A percentile compares a stretch with the other conserved stretches of the same genome.
phyloP scores from a whole-genome alignment of 2,888 invertebrate genomes.

The Sinopyrophorus schimmeli region DNA sequence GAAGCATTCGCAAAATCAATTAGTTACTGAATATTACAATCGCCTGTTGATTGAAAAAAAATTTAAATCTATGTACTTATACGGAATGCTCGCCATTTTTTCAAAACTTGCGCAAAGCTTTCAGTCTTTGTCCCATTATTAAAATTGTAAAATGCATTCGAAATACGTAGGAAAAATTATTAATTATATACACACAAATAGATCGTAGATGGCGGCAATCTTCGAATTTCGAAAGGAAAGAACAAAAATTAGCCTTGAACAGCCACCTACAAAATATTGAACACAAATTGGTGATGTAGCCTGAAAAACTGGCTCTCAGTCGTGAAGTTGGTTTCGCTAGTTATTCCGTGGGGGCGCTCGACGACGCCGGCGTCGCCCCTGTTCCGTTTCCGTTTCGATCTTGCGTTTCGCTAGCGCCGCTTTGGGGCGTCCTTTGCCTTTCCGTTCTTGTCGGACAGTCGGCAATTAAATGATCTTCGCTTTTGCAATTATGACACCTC shows the following conservation, averaged over 20 bases:
- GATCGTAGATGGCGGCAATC: neutral
- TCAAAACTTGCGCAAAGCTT: too few species aligned
- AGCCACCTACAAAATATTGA: constrained; percentile 30
- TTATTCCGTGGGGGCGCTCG: constrained; percentile 35
- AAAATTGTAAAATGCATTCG: neutral
- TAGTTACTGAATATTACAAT: constrained; percentile 19
- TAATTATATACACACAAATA: neutral
- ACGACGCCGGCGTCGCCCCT: constrained; percentile 21
- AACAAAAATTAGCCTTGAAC: constrained; percentile 11
- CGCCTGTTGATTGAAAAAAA: constrained; percentile 14
- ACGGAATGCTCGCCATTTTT: too few species aligned
- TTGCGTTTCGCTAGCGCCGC: constrained; percentile 30
- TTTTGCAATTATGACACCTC: constrained; percentile 88
- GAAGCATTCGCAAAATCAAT: constrained; percentile 3
- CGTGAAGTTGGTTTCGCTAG: constrained; percentile 20
- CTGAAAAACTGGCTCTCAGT: constrained; percentile 19
- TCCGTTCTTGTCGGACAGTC: constrained; percentile 74
- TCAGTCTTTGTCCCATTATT: constrained; percentile 3
- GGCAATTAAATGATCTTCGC: constrained; percentile 85
- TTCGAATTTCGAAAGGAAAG: neutral
- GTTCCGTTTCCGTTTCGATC: constrained; percentile 42
- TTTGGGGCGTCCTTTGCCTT: constrained; percentile 31
- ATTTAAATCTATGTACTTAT: too few species aligned
- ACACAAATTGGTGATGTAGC: constrained; percentile 32
- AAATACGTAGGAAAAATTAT: constrained; percentile 1